Evolutionary conservation across 2,113 vertebrate genomes (phyloP), one percentile per base, ranked within the genome.

Genomic region (Malaclemys terrapin): DNA sequence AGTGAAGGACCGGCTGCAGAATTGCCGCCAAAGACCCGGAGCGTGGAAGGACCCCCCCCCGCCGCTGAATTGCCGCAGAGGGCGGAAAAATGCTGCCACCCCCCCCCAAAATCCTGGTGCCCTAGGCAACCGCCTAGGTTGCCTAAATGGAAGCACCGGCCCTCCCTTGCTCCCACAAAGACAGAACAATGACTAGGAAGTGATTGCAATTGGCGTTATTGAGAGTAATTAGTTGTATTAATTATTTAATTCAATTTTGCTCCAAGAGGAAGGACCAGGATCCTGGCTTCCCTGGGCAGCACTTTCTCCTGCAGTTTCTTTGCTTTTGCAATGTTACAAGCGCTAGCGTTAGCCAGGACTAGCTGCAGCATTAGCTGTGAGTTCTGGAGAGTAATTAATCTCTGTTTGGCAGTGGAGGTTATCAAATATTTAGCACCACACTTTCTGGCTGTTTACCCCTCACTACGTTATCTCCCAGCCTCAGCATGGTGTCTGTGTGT

Each of bases 371-470:
- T 78, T 50, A 49, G 9, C 12, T 53, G 45, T 85, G 84, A 65
- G 27, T 84, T n/a, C 56, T 25, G 24, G 38, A 54, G 80, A 24
- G 53, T 88, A 80, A 92, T 92, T 92, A 83, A 84, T 92, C 91
- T 88, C 81, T 65, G 52, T 92, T 79, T 72, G 4, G 69, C 29
- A 3, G 80, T 5, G n/a, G 72, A 84, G 85, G 54, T 79, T n/a
- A 88, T 92, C 53, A 92, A 88, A 92, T 83, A 92, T 84, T 87
- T 49, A 88, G 20, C 22, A 22, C 85, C 57, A 35, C 82, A 56
- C 85, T 78, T 92, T 80, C 78, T 92, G 78, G 84, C 80, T 81
- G 78, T 65, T 83, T 42, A 47, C 54, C 72, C 79, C 88, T 92
- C 87, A 92, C 82, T 88, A 88, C 79, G 80, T 88, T 45, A 88